These are phyloP conservation scores for Diadophis punctatus DNA, from an alignment of 2,113 vertebrate genomes.

Conservation along the genomic window DNA sequence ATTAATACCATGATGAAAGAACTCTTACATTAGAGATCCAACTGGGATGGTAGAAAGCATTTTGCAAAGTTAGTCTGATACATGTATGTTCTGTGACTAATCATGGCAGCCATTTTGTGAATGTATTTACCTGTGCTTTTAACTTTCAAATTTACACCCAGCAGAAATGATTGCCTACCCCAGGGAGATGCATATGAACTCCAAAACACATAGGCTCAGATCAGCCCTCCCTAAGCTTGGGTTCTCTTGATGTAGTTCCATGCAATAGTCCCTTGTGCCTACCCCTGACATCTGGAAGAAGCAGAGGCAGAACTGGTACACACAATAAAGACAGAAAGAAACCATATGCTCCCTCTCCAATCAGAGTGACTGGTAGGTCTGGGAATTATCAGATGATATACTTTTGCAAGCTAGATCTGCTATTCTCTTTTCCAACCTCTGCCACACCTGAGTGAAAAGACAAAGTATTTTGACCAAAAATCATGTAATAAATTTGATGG, in stretches of 20 bases:
- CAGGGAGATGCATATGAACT: background rate
- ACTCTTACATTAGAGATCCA: background rate
- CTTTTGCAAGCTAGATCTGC: background rate
- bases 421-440: background rate
- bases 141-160: background rate
- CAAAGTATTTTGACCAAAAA: background rate
- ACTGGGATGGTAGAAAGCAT: background rate
- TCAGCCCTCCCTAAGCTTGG: background rate
- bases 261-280: background rate
- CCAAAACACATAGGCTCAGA: background rate
- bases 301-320: background rate
- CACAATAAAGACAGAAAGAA: background rate
- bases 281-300: background rate
- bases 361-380: background rate
- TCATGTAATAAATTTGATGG: background rate
- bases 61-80: background rate
- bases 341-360: background rate
- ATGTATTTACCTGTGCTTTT: background rate
- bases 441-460: background rate
- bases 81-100: background rate
- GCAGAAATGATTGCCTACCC: background rate
- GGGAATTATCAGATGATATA: background rate
- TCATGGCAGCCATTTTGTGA: background rate
- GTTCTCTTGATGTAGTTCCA: background rate
- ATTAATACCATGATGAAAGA: background rate